Evolutionary conservation across 2,888 invertebrate species (phyloP), one percentile per base, ranked within the genome.

Genomic region (Rhopalosiphum nymphaeae): DNA sequence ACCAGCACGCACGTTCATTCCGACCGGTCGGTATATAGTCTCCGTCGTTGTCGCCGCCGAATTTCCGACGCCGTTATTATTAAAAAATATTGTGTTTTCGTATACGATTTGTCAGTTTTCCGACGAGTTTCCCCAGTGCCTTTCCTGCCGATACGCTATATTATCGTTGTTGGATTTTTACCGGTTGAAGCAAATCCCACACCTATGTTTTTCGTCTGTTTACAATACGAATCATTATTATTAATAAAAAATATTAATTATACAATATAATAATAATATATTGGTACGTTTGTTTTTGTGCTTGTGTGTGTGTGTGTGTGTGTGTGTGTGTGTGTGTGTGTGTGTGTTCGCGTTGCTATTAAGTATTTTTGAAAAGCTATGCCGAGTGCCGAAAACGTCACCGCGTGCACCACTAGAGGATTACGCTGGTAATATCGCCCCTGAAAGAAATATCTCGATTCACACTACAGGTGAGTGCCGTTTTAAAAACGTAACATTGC

Each of bases 1-100:
- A 91, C 91, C 94, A 94, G 94, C 94, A 94, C 94, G 94, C 94
- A 91, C 94, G 94, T 94, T 91, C 94, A 25, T n/a, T 16, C 42
- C 46, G 84, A 86, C 26, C 61, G 90, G 91, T 84, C 56, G 88
- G 36, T 21, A 21, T 25, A 36, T 36, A 78, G 78, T 49, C n/a
- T 13, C 29, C 78, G 89, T 49, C 56, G 89, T 13, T 87, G 91
- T 10, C 46, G 10, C 36, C 21, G 61, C 85, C 67, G 90, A 46
- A 56, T 57, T 46, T n/a, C 10, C 57, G 49, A 25, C 42, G 44
- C 56, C 84, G 91, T n/a, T 42, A 16, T 91, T 46, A 9, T 89
- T 90, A 7, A 7, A 36, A 36, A 78, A 67, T 36, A 78, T 78
- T 78, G 36, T 78, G 67, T 9, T 21, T 36, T 21, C 36, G 78